Base-by-base conservation (phyloP, 2,113 vertebrate species). In the Otocyon megalotis region DNA sequence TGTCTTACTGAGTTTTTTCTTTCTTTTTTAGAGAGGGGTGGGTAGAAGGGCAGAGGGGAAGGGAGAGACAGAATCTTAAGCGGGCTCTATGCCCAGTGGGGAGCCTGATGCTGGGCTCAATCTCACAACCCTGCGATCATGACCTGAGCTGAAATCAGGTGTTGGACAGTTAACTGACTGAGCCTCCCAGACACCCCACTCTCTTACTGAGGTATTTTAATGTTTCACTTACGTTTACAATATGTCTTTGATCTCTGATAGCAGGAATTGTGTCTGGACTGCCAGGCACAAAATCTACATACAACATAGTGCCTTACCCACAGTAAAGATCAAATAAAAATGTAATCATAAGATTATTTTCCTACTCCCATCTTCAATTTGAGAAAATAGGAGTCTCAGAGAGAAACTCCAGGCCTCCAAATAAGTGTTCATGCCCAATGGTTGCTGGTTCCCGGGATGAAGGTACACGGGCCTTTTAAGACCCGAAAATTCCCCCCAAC, bases 261-360 rank as follows among this genome's bases (percentile, higher is more conserved):
- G 13, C 48, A 74, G 71, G 48, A 76, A 86, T 7, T 56, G 2
- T 37, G 56, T 56, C 50, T 28, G 13, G 6, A 10, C 30, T 82
- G 76, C 35, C 32, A 83, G 1, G 11, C 1, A 82, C 1, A 2
- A 1, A 43, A 6, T 11, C 53, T 54, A n/a, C 11, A 22, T 5
- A 35, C 9, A 76, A 28, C 65, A 72, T 3, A 80, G 8, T 54
- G 10, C 13, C 6, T 30, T 32, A 28, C 8, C 28, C 82, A 67
- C 0, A 28, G 16, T 17, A 53, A 53, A 71, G 26, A 92, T 11
- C 37, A 62, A 93, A 60, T 26, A 32, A 69, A 89, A 90, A 77
- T 43, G 48, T 50, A n/a, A 87, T 56, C 53, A 56, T n/a, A 74
- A 69, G 56, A 43, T 5, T 24, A 22, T 32, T 56, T 81, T 63